phyloP scores from a whole-genome alignment of 1,140 invertebrate genomes.

The Nasonia giraulti region DNA sequence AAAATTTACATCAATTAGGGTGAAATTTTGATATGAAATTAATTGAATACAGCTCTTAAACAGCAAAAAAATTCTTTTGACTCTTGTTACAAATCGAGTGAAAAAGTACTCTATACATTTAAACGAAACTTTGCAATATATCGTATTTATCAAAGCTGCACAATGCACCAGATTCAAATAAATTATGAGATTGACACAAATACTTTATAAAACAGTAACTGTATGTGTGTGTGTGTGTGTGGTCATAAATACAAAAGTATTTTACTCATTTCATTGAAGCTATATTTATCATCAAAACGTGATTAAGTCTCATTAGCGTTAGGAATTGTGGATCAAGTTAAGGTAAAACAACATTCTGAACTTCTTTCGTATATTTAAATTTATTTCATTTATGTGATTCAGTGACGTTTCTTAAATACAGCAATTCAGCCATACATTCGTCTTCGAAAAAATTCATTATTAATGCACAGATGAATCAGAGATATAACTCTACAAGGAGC shows the following conservation, averaged over 20 bases:
- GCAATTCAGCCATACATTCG: constrained; percentile 64
- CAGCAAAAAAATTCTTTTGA: constrained; percentile 20
- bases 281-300: constrained; percentile 16
- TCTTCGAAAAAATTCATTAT: constrained; percentile 56
- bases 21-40: constrained; percentile 5
- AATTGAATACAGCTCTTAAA: background rate
- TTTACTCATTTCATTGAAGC: constrained; percentile 17
- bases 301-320: background rate
- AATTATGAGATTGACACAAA: constrained; percentile 32
- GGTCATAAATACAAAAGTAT: constrained; percentile 50
- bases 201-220: constrained; percentile 50
- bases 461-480: constrained; percentile 25
- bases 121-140: constrained; percentile 27
- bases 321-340: constrained; percentile 39
- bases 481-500: constrained; percentile 33
- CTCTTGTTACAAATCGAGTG: constrained; percentile 29
- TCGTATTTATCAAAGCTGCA: background rate
- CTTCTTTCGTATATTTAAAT: constrained; percentile 31
- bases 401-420: constrained; percentile 68
- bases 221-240: constrained; percentile 67
- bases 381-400: constrained; percentile 64
- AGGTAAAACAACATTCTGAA: constrained; percentile 38
- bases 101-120: constrained; percentile 43
- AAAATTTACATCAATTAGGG: background rate
- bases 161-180: constrained; percentile 21